Evolutionary conservation across 2,888 invertebrate species (phyloP).

Genomic region (Cantharis rustica): DNA sequence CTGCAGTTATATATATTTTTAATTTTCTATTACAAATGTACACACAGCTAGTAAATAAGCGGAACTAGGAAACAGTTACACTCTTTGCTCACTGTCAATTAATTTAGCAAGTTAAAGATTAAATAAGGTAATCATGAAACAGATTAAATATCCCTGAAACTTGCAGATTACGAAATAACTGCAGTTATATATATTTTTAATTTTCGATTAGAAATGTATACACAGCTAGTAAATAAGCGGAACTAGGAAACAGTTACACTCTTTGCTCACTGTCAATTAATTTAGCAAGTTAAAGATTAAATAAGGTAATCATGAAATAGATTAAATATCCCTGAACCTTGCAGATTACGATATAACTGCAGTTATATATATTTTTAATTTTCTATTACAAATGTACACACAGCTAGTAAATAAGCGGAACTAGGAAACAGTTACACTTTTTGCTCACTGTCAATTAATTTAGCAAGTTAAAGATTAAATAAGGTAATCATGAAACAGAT

Average conservation of each 20-base stretch:
- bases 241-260: background rate
- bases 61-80: background rate
- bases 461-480: background rate
- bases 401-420: background rate
- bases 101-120: background rate
- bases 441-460: background rate
- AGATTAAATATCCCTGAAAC: background rate
- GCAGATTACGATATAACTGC: too few species aligned
- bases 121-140: too few species aligned
- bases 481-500: too few species aligned
- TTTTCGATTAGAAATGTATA: background rate
- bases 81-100: background rate
- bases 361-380: too few species aligned
- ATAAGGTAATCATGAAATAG: too few species aligned
- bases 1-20: too few species aligned
- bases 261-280: background rate
- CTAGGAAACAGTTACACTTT: background rate
- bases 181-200: too few species aligned
- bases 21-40: background rate
- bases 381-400: background rate
- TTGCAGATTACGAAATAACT: too few species aligned
- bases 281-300: background rate
- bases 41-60: background rate
- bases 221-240: background rate
- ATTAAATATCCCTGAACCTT: background rate